Conservation (phyloP, 2,113 vertebrate species). For the Notechis scutatus region DNA sequence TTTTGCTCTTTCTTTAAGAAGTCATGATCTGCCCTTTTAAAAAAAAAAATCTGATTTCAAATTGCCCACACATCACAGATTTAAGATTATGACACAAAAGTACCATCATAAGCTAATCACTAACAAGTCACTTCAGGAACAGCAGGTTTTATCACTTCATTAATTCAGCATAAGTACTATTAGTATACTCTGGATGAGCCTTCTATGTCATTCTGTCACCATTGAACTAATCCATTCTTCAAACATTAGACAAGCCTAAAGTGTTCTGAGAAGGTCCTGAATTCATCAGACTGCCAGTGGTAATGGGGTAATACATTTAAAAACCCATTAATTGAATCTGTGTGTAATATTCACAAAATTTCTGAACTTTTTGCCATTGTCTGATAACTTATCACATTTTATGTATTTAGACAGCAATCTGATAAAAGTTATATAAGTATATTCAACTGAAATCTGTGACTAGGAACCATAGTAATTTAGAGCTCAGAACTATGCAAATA, state of each 20-base stretch:
- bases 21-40: constrained; percentile 60
- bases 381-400: not conserved
- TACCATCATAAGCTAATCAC: not conserved
- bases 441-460: not conserved
- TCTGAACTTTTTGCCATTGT: not conserved
- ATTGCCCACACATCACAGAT: not conserved
- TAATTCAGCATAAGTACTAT: not conserved
- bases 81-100: not conserved
- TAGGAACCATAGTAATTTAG: not conserved
- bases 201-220: not conserved
- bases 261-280: not conserved
- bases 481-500: not conserved
- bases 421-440: not conserved
- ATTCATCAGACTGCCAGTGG: not conserved
- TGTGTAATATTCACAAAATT: not conserved
- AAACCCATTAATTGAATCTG: not conserved
- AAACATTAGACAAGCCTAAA: not conserved
- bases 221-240: not conserved
- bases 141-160: not conserved
- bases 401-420: not conserved
- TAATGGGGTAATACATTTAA: not conserved
- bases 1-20: constrained; percentile 71
- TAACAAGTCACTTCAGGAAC: not conserved
- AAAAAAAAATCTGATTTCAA: constrained; percentile 64
- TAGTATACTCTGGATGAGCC: not conserved